Evolutionary conservation across 2,113 vertebrate genomes (phyloP).

Genomic region (Atherinomorus stipes): DNA sequence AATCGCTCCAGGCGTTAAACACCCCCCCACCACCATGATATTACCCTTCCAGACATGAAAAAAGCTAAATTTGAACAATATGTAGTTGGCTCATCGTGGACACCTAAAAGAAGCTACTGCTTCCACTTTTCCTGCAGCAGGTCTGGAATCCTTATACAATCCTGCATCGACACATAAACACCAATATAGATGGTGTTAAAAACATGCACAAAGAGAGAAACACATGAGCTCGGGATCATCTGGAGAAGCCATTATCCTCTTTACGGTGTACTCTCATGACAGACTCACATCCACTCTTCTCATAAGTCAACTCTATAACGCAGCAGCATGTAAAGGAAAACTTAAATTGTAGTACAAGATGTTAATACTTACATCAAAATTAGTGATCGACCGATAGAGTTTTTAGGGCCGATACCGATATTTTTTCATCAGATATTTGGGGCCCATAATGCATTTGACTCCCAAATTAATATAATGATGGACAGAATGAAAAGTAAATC

Average conservation of each 20-base stretch:
- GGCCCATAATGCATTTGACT: no score
- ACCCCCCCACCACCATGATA: conserved; percentile 18
- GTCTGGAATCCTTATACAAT: conserved; percentile 51
- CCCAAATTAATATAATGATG: no score
- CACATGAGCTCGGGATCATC: conserved; percentile 61
- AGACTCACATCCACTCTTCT: conserved; percentile 57
- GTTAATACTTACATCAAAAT: conserved; percentile 63
- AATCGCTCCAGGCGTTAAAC: conserved; percentile 86
- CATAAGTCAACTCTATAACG: conserved; percentile 67
- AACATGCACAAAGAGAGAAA: conserved; percentile 45
- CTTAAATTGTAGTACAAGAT: conserved; percentile 33
- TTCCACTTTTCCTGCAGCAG: conserved; percentile 29
- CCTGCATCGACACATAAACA: conserved; percentile 47
- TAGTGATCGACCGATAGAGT: no score
- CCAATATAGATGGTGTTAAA: conserved; percentile 59
- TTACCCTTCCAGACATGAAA: conserved; percentile 24
- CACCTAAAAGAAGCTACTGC: conserved; percentile 34
- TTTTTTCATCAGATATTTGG: no score
- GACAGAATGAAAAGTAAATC: no score
- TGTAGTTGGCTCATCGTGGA: conserved; percentile 52
- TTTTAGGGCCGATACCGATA: no score
- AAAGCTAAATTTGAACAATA: conserved; percentile 83
- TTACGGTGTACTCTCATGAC: conserved; percentile 67
- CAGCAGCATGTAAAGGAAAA: conserved; percentile 31
- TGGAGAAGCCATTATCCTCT: conserved; percentile 75